A percentile compares a stretch with the other conserved stretches of the same genome.
Evolutionary conservation across 1,140 invertebrate species (phyloP).

Genomic region (Ectropis grisescens): DNA sequence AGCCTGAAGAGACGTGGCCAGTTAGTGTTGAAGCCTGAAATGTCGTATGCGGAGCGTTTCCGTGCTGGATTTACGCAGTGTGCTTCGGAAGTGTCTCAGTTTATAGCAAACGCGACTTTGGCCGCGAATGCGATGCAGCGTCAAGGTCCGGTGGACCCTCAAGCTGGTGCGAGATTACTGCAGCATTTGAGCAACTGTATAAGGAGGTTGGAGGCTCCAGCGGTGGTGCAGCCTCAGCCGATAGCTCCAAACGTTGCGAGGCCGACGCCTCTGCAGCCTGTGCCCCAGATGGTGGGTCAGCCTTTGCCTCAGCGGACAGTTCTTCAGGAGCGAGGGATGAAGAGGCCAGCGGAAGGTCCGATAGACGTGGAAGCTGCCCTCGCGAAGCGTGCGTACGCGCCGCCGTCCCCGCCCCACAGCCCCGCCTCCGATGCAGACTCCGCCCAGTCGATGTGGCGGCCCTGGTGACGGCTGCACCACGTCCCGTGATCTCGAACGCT

Average conservation of each 20-base stretch:
- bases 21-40: slow-evolving; percentile 78
- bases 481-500: slow-evolving; percentile 27
- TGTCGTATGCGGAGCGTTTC: slow-evolving; percentile 80
- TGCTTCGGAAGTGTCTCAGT: slow-evolving; percentile 90
- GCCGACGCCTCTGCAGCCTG: slow-evolving; percentile 48
- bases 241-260: slow-evolving; percentile 38
- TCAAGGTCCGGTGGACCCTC: slow-evolving; percentile 78
- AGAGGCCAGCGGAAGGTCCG: slow-evolving; percentile 36
- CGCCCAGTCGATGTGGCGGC: slow-evolving; percentile 68
- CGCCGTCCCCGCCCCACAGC: slow-evolving; percentile 71
- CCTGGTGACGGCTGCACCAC: slow-evolving; percentile 41
- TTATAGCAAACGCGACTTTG: slow-evolving; percentile 75
- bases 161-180: slow-evolving; percentile 86
- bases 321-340: slow-evolving; percentile 43
- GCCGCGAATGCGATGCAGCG: slow-evolving; percentile 80
- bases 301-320: slow-evolving; percentile 27
- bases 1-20: slow-evolving; percentile 76
- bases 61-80: slow-evolving; percentile 92
- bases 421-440: slow-evolving; percentile 68
- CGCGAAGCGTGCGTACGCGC: slow-evolving; percentile 58
- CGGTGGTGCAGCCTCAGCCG: slow-evolving; percentile 45
- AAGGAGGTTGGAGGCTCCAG: slow-evolving; percentile 64
- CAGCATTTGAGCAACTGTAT: slow-evolving; percentile 86
- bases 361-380: slow-evolving; percentile 39
- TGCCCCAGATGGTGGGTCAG: slow-evolving; percentile 2